Evolutionary conservation across 2,113 vertebrate genomes (phyloP).

Genomic region (Trematocara macrostoma): DNA sequence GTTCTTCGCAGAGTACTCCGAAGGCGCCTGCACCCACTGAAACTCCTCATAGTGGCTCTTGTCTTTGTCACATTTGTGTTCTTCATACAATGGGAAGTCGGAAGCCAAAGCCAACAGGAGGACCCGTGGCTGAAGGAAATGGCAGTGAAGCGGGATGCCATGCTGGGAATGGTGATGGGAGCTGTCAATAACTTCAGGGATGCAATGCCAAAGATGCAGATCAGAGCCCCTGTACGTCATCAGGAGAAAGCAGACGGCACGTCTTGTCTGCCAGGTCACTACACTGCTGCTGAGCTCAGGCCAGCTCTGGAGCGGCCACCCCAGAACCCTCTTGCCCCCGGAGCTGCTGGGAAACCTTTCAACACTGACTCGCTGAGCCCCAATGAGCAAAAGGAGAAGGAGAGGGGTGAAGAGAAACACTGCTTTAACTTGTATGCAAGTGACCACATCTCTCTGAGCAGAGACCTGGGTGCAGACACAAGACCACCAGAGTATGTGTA

Average conservation of each 20-base stretch:
- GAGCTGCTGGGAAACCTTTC: conserved; percentile 89
- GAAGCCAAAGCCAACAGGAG: conserved; percentile 77
- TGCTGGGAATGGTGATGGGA: conserved; percentile 88
- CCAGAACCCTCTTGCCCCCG: conserved; percentile 85
- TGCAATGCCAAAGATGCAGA: conserved; percentile 95
- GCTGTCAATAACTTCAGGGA: conserved; percentile 94
- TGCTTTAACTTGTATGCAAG: conserved; percentile 97
- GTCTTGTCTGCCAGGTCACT: conserved; percentile 83
- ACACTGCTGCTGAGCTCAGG: conserved; percentile 85
- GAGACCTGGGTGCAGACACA: conserved; percentile 93
- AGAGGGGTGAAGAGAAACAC: conserved; percentile 87
- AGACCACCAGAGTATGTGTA: conserved; percentile 93
- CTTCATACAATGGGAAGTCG: conserved; percentile 95
- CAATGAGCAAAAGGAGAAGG: conserved; percentile 88
- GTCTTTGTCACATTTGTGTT: conserved; percentile 89
- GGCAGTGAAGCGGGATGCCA: conserved; percentile 79
- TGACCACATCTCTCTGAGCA: conserved; percentile 92
- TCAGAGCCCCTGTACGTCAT: conserved; percentile 84
- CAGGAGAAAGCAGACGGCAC: conserved; percentile 58
- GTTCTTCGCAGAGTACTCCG: conserved; percentile 76
- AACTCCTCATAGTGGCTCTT: conserved; percentile 79
- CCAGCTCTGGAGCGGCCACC: conserved; percentile 83
- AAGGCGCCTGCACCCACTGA: conserved; percentile 80
- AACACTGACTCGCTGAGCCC: conserved; percentile 76
- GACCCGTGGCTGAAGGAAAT: conserved; percentile 81